Conservation (phyloP, 2,113 vertebrate genomes). For the Jacana jacana region DNA sequence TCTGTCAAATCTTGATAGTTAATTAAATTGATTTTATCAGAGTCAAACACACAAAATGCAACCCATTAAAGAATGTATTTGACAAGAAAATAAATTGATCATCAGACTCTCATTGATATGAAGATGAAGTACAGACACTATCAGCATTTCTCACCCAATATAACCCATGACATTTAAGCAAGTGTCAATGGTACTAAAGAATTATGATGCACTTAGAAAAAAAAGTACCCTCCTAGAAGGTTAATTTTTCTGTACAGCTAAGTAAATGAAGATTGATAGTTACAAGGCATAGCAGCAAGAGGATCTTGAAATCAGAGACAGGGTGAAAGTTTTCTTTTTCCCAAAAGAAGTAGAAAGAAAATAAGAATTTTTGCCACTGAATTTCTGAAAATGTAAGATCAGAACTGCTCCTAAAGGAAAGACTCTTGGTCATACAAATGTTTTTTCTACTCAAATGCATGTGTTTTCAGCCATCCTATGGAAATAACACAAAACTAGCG, state of each 20-base stretch:
- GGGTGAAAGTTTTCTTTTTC: neutral
- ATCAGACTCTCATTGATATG: conserved; percentile 47
- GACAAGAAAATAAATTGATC: conserved; percentile 72
- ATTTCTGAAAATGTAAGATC: neutral
- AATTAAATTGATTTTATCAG: conserved; percentile 75
- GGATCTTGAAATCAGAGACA: neutral
- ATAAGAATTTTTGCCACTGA: neutral
- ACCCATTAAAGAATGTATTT: conserved; percentile 61
- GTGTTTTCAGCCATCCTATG: neutral
- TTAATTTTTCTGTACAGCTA: conserved; percentile 10
- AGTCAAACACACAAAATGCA: conserved; percentile 64
- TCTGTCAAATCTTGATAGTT: conserved; percentile 72
- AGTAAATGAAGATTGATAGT: conserved; percentile 10
- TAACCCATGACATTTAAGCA: neutral
- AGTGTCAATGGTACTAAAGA: neutral
- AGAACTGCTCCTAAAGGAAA: neutral
- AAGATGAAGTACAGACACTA: conserved; percentile 26
- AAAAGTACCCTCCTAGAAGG: neutral
- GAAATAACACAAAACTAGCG: neutral
- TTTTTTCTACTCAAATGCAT: neutral
- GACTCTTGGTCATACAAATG: neutral
- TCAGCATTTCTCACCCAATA: neutral
- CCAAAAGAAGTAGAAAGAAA: neutral
- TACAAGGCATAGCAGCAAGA: neutral
- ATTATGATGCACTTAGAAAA: neutral